These are phyloP conservation scores for Acronicta psi DNA, from an alignment of 2,888 invertebrate species.

Conservation along the genomic window DNA sequence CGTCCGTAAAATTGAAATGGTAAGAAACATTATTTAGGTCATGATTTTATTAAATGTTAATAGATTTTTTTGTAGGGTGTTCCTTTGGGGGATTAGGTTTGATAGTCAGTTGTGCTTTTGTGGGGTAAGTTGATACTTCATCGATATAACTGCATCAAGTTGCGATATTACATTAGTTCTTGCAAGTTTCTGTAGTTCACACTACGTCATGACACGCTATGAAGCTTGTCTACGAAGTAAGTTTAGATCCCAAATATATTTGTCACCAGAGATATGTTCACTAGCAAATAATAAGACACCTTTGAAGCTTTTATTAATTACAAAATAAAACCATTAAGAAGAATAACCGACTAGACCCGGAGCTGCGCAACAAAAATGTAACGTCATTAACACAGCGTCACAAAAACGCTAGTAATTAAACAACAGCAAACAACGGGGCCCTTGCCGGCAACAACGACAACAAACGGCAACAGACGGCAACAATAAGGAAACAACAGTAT, in stretches of 20 bases:
- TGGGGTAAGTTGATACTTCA: slow-evolving; percentile 9
- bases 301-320: slow-evolving; percentile 2
- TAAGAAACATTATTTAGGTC: slow-evolving; percentile 88
- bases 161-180: slow-evolving; percentile 34
- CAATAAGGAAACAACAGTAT: slow-evolving; percentile 82
- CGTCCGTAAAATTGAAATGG: slow-evolving; percentile 88
- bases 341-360: slow-evolving; percentile 49
- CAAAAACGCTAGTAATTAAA: slow-evolving; percentile 84
- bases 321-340: slow-evolving; percentile 21
- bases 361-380: slow-evolving; percentile 59
- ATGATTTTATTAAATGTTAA: slow-evolving; percentile 88
- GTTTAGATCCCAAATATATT: not conserved
- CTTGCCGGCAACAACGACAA: slow-evolving; percentile 67
- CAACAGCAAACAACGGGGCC: slow-evolving; percentile 74
- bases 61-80: slow-evolving; percentile 71
- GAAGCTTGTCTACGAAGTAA: not conserved
- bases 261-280: not conserved
- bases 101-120: slow-evolving; percentile 36
- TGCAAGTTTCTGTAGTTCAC: slow-evolving; percentile 16
- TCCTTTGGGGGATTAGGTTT: slow-evolving; percentile 38
- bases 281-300: not conserved
- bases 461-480: slow-evolving; percentile 58
- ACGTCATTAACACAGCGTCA: slow-evolving; percentile 59
- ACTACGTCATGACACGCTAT: not conserved
- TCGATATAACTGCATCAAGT: slow-evolving; percentile 3